Percentiles rank a stretch among this genome's conserved stretches.
phyloP scores from a whole-genome alignment of 1,140 invertebrate species.

The Drosophila guanche region DNA sequence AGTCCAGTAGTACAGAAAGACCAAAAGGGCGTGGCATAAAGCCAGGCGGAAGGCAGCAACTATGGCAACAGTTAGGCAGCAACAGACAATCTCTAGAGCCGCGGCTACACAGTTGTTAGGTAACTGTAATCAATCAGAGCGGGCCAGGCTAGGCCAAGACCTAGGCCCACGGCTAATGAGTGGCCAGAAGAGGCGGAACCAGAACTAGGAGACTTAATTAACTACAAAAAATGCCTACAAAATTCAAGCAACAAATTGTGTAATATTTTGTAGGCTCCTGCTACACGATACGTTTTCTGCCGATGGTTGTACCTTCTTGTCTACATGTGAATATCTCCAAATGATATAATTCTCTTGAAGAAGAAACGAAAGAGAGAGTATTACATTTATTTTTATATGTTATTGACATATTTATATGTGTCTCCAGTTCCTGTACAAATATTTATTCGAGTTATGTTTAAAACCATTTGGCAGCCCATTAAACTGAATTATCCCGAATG shows the following conservation, averaged over 20 bases:
- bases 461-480: conserved; percentile 73
- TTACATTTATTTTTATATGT: too few species aligned
- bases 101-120: conserved; percentile 51
- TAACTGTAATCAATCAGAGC: conserved; percentile 77
- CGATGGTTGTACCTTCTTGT: too few species aligned
- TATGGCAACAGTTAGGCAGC: conserved; percentile 40
- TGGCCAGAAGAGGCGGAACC: neutral
- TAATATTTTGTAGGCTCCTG: conserved; percentile 63
- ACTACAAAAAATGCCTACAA: conserved; percentile 69
- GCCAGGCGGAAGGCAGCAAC: conserved; percentile 2
- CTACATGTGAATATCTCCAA: too few species aligned
- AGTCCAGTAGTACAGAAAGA: conserved; percentile 14
- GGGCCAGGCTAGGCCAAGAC: conserved; percentile 10
- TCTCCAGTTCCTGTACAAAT: conserved; percentile 22
- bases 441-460: conserved; percentile 51
- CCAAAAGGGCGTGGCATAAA: conserved; percentile 58
- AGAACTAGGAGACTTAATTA: conserved; percentile 71
- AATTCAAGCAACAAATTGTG: conserved; percentile 77
- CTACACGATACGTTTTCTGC: conserved; percentile 34
- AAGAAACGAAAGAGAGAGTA: too few species aligned
- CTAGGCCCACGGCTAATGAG: neutral
- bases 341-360: too few species aligned
- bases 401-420: too few species aligned
- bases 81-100: conserved; percentile 1
- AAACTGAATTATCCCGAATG: conserved; percentile 55